phyloP scores from a whole-genome alignment of 2,797 vertebrate species.

The Ctenosaura bakeri region DNA sequence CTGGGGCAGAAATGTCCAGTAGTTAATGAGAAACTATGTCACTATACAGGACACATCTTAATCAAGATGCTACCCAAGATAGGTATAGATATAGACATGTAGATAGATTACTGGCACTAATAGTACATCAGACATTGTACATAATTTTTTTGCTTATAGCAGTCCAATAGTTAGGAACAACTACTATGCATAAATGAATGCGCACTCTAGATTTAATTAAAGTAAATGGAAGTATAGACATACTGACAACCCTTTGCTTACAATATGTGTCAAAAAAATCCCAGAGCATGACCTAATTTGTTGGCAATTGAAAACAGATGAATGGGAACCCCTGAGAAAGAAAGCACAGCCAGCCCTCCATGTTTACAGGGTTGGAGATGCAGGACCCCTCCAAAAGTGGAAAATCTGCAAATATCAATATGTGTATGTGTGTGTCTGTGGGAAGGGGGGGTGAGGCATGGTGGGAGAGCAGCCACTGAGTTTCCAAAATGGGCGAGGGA shows the following conservation, averaged over 20 bases:
- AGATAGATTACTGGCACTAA: neutral
- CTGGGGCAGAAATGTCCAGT: neutral
- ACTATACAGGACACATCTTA: no score
- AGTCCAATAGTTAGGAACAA: neutral
- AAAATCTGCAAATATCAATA: no score
- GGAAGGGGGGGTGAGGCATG: no score
- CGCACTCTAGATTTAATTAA: neutral
- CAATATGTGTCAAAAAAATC: slow-evolving; percentile 3
- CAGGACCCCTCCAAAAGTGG: no score
- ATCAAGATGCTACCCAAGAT: neutral
- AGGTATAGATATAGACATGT: neutral
- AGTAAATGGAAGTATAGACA: neutral
- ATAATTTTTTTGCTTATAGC: neutral
- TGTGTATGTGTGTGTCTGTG: no score
- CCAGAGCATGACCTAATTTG: neutral
- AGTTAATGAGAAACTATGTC: neutral
- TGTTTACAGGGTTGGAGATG: no score
- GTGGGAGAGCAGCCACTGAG: no score
- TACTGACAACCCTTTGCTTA: neutral
- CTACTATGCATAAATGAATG: neutral
- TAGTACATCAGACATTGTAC: neutral
- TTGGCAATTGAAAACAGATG: neutral
- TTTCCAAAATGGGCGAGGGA: no score
- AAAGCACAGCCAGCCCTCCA: neutral
- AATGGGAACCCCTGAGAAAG: neutral